phyloP scores from a whole-genome alignment of 2,888 invertebrate species.

The Lydus trimaculatus region DNA sequence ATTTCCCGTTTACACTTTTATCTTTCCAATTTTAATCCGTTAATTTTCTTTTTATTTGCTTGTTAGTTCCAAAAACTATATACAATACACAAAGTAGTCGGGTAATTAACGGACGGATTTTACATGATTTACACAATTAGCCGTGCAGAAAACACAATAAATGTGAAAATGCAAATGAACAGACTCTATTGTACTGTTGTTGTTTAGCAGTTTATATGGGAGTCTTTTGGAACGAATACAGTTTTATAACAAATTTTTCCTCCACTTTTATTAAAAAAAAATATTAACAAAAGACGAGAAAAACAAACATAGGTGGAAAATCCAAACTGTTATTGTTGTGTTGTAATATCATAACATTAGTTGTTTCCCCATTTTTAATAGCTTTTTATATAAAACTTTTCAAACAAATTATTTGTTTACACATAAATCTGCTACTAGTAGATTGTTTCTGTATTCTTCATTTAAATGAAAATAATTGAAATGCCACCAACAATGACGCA shows the following conservation, averaged over 20 bases:
- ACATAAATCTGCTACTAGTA: conserved; percentile 19
- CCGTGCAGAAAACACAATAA: conserved; percentile 54
- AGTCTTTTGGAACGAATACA: conserved; percentile 3
- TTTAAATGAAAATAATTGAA: neutral
- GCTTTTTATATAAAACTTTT: conserved; percentile 31
- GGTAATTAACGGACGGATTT: conserved; percentile 57
- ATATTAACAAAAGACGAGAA: neutral
- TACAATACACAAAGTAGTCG: conserved; percentile 43
- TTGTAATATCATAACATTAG: too few species aligned
- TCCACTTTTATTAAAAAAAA: neutral
- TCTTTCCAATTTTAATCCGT: neutral
- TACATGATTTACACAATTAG: conserved; percentile 59
- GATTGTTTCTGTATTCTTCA: neutral
- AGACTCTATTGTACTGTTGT: conserved; percentile 42
- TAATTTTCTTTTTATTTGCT: neutral
- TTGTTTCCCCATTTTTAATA: conserved; percentile 26
- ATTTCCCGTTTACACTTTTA: neutral
- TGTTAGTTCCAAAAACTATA: neutral
- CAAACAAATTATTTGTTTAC: conserved; percentile 25
- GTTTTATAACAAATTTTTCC: conserved; percentile 15
- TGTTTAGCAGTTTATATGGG: neutral
- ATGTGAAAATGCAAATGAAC: conserved; percentile 53
- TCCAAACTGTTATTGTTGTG: conserved; percentile 14
- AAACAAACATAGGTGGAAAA: conserved; percentile 18
- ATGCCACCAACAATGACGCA: neutral